phyloP scores from a whole-genome alignment of 2,797 vertebrate genomes.

The Telmatherina bonti region DNA sequence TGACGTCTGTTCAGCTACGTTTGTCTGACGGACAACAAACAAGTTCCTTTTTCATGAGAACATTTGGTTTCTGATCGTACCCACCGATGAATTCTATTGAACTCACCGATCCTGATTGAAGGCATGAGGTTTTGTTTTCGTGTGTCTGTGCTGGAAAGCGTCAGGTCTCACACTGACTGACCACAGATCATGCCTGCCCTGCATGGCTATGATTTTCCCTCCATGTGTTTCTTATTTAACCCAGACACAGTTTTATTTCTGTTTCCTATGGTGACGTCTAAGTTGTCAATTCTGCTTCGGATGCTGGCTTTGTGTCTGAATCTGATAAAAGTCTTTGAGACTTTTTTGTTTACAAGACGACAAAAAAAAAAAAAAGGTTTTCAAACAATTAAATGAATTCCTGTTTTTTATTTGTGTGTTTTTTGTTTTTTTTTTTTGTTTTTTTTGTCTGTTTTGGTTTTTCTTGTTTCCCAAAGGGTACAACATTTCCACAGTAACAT shows the following conservation, averaged over 20 bases:
- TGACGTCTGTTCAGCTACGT: constrained; percentile 8
- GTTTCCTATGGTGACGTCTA: neutral
- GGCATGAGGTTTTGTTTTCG: constrained; percentile 40
- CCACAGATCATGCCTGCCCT: constrained; percentile 20
- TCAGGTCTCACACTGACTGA: constrained; percentile 36
- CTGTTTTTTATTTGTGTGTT: no score
- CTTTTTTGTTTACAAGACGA: neutral
- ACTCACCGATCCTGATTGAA: constrained; percentile 49
- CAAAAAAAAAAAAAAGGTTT: neutral
- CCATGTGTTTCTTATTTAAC: constrained; percentile 10
- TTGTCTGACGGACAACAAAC: constrained; percentile 29
- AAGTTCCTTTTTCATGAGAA: constrained; percentile 25
- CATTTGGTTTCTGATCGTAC: constrained; percentile 32
- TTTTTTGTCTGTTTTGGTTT: no score
- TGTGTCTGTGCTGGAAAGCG: constrained; percentile 43
- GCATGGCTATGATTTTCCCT: neutral
- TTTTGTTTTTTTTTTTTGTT: neutral
- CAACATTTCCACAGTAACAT: neutral
- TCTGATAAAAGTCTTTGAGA: neutral
- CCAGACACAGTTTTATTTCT: constrained; percentile 1
- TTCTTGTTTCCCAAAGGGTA: neutral
- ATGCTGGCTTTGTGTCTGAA: neutral
- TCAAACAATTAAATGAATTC: neutral
- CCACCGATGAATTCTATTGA: constrained; percentile 31
- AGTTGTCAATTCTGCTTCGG: neutral